Percentiles rank a stretch among this genome's conserved stretches.
Conservation (phyloP, 1,140 invertebrate species). For the Panagrolaimus sp. region DNA sequence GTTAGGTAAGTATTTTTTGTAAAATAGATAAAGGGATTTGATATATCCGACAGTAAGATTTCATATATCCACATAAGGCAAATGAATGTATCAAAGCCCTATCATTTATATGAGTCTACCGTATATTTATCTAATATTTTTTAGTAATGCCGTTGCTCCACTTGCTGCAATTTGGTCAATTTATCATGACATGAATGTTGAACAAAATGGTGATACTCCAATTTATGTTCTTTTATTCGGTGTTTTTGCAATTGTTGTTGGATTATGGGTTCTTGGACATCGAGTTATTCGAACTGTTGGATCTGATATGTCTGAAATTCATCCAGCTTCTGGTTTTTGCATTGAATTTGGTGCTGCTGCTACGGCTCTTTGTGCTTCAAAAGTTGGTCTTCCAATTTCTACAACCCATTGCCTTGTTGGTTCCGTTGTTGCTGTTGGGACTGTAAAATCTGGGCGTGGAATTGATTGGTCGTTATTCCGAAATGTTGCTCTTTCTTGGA, state of each 20-base stretch:
- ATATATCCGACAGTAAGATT: no score
- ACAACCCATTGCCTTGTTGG: constrained; percentile 94
- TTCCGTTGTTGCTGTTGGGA: constrained; percentile 28
- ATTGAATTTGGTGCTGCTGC: constrained; percentile 86
- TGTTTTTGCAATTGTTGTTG: constrained; percentile 43
- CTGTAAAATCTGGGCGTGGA: constrained; percentile 27
- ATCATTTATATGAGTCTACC: no score
- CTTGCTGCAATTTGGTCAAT: constrained; percentile 85
- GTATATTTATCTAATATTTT: background rate
- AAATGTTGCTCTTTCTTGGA: constrained; percentile 89
- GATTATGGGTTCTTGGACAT: constrained; percentile 52
- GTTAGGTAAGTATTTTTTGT: constrained; percentile 23
- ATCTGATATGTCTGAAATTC: constrained; percentile 50
- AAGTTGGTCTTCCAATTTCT: constrained; percentile 87
- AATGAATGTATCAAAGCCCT: no score
- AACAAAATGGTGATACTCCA: constrained; percentile 35
- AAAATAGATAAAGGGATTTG: no score
- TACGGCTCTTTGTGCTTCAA: constrained; percentile 87
- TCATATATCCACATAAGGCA: no score
- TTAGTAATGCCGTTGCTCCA: constrained; percentile 89
- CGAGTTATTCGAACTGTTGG: constrained; percentile 51
- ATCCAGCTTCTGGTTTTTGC: constrained; percentile 69
- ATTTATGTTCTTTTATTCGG: constrained; percentile 43
- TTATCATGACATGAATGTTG: constrained; percentile 59
- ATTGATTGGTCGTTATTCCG: constrained; percentile 61